phyloP scores from a whole-genome alignment of 2,113 vertebrate genomes.

The Herpetotheres cachinnans region DNA sequence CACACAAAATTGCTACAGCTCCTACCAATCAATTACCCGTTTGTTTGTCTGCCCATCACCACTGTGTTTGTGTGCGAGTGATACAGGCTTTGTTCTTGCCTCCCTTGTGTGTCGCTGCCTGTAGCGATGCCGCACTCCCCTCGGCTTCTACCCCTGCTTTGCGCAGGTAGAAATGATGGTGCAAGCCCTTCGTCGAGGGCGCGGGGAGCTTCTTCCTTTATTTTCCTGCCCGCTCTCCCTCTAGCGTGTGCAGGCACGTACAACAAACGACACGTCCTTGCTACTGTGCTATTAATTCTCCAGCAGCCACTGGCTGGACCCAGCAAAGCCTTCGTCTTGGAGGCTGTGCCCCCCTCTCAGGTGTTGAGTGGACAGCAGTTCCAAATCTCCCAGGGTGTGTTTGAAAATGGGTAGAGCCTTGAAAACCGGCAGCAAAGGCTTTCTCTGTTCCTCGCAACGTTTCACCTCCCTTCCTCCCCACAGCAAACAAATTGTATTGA shows the following conservation, averaged over 20 bases:
- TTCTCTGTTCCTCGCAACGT: background rate
- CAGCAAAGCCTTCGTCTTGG: background rate
- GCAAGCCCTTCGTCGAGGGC: background rate
- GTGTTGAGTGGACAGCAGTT: background rate
- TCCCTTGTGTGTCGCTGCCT: background rate
- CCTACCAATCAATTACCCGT: slow-evolving; percentile 41
- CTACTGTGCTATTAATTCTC: background rate
- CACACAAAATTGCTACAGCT: slow-evolving; percentile 26
- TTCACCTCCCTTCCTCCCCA: slow-evolving; percentile 32
- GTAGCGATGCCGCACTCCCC: background rate
- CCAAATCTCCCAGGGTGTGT: background rate
- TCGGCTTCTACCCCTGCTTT: background rate
- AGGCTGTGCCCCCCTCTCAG: background rate
- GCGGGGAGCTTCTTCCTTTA: background rate
- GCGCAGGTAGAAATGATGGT: background rate
- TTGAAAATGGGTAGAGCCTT: background rate
- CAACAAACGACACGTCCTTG: background rate
- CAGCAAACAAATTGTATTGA: slow-evolving; percentile 65
- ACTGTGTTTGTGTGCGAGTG: background rate
- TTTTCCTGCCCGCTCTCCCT: background rate
- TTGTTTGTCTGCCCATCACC: slow-evolving; percentile 3
- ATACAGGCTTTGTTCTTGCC: background rate
- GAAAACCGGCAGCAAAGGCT: background rate
- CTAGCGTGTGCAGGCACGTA: background rate
- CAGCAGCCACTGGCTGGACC: background rate